Evolutionary conservation across 2,797 vertebrate genomes (phyloP), one percentile per base, ranked within the genome.

Genomic region (Neostethus bicornis): DNA sequence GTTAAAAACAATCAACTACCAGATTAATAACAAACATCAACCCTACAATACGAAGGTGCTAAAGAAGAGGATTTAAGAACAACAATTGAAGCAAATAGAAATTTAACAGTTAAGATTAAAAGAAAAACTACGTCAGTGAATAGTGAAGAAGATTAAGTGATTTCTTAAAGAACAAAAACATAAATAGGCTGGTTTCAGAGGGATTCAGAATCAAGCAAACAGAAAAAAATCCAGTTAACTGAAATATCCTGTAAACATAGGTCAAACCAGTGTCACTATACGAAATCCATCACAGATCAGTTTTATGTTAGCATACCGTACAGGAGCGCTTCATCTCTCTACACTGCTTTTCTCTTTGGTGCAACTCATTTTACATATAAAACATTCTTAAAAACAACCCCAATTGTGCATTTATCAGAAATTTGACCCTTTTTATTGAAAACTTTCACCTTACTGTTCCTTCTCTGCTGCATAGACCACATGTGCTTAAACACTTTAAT

Each of bases 341-440:
- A 25, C 31, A 17, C 28, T 41, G 51, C 60, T 66, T 56, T 43
- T 63, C 43, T 88, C 86, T 88, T 88, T 89, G 85, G 86, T 77
- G 79, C 80, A 28, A 17, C 26, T 5, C 4, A 61, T 68, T 71
- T 51, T 37, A 54, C 67, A 73, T 26, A 74, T 60, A 79, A 69
- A 68, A 70, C 20, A 51, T 67, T 61, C 48, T 38, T 52, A 65
- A 23, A 50, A 52, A 31, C 44, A 67, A 72, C 19, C 34, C 77
- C 48, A 50, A 13, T 42, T 70, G 72, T 80, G 61, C 74, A 66
- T 59, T 54, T 12, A 72, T 37, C 77, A 65, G 21, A 56, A n/a
- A 5, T 26, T 54, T 58, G 44, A 42, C 49, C 54, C 28, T 37
- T 64, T 49, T 48, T 48, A 53, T 58, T 48, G 56, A 62, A 41